Base-by-base conservation (phyloP, 2,797 vertebrate genomes). In the Notoglanidium macrostoma region DNA sequence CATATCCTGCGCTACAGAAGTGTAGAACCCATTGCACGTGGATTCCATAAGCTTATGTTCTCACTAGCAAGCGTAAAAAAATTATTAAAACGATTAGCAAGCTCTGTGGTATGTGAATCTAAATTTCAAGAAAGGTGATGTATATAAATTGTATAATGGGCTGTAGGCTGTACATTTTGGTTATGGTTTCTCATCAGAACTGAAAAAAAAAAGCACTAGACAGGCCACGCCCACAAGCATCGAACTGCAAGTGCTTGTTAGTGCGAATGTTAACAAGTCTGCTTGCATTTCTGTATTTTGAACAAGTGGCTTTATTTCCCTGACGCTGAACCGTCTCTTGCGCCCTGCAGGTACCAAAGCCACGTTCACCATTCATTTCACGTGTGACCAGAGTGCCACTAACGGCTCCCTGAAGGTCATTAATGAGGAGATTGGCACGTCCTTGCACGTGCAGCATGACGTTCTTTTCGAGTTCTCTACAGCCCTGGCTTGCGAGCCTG, bases 391-490 rank as follows among this genome's bases (percentile, higher is more conserved):
- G 15, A 95, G 95, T 0, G 0, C 93, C 7, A 96, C 96, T 87
- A 92, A 94, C 0, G 96, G 96, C 54, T 91, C 85, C 0, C 86
- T 97, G 32, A 96, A 88, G n/a, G 92, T 98, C 87, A 84, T 96
- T 51, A 94, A 76, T 4, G 96, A 98, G 90, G 96, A 97, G n/a
- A 54, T 98, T n/a, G 94, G 95, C 78, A 93, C 95, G 0, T 19
- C 85, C 1, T 0, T 1, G 3, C 94, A 94, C 0, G 90, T 95
- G 67, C 87, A 91, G 89, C 96, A 96, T 4, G 90, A 97, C 54
- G 96, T 95, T 14, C 94, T 96, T 49, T 98, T 99, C 70, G 96
- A 98, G 93, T 97, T 99, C 92, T 94, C 96, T 89, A 99, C 98
- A 0, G 94, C 97, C 0, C 92, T 99, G 92, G 98, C 94, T 76